Percentiles rank a stretch among this genome's conserved stretches.
Conservation (phyloP, 2,797 vertebrate genomes). For the Myoxocephalus aenaeus region DNA sequence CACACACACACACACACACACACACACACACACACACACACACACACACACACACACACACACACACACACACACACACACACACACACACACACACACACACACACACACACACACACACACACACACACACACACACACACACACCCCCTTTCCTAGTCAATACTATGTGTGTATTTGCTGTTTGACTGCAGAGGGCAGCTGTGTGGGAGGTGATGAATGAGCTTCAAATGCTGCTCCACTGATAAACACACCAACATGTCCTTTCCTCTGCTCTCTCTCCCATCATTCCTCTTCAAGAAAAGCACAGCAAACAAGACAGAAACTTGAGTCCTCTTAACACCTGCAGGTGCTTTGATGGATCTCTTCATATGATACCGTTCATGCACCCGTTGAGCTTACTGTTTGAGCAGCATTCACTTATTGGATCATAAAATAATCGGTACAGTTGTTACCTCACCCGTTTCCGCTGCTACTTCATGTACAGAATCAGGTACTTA, state of each 20-base stretch:
- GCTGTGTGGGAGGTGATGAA: constrained; percentile 84
- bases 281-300: constrained; percentile 41
- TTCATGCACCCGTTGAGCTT: constrained; percentile 1
- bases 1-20: constrained; percentile 10
- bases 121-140: constrained; percentile 26
- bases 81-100: constrained; percentile 10
- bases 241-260: constrained; percentile 57
- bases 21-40: constrained; percentile 21
- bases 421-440: neutral
- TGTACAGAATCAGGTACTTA: neutral
- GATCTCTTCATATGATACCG: neutral
- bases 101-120: constrained; percentile 15
- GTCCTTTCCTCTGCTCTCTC: constrained; percentile 21
- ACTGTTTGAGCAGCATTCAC: neutral
- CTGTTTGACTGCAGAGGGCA: constrained; percentile 67
- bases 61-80: constrained; percentile 11
- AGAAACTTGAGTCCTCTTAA: constrained; percentile 17
- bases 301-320: constrained; percentile 33
- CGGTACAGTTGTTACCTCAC: neutral
- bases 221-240: constrained; percentile 61
- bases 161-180: constrained; percentile 59
- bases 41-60: constrained; percentile 18
- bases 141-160: constrained; percentile 40
- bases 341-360: constrained; percentile 11
- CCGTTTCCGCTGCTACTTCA: neutral